Percentiles rank a stretch among this genome's conserved stretches.
Evolutionary conservation across 2,888 invertebrate genomes (phyloP).

Genomic region (Acleris holmiana): DNA sequence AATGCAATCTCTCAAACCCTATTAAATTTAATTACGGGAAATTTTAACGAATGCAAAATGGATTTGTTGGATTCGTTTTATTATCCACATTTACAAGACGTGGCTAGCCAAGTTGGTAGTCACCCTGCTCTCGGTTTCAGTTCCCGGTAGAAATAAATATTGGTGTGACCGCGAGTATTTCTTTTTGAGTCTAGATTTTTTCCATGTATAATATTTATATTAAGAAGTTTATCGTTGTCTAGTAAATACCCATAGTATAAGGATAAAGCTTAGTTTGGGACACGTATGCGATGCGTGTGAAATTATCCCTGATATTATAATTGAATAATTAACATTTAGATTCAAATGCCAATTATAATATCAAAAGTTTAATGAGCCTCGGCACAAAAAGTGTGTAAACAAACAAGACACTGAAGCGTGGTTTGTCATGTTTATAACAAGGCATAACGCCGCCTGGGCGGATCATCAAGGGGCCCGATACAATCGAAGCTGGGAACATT

Average conservation of each 20-base stretch:
- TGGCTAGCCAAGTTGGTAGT: too few species aligned
- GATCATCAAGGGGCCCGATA: conserved; percentile 12
- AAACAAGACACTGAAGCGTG: conserved; percentile 5
- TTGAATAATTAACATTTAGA: not conserved
- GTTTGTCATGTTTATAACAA: conserved; percentile 30
- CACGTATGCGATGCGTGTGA: too few species aligned
- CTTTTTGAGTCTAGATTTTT: not conserved
- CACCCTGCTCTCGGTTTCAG: too few species aligned
- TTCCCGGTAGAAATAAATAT: too few species aligned
- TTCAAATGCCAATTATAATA: not conserved
- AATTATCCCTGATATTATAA: too few species aligned
- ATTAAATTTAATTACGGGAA: not conserved
- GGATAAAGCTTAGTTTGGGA: too few species aligned
- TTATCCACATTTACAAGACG: too few species aligned
- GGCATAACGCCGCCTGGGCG: conserved; percentile 16
- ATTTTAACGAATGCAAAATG: not conserved
- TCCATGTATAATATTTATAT: not conserved
- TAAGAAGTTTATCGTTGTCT: too few species aligned
- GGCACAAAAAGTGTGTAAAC: not conserved
- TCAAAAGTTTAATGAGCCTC: too few species aligned
- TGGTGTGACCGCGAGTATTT: too few species aligned
- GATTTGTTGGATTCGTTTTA: not conserved
- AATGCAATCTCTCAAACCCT: conserved; percentile 1
- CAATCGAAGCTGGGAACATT: conserved; percentile 11
- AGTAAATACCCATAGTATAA: too few species aligned